Evolutionary conservation across 2,888 invertebrate species (phyloP).

Genomic region (Spodoptera picta): DNA sequence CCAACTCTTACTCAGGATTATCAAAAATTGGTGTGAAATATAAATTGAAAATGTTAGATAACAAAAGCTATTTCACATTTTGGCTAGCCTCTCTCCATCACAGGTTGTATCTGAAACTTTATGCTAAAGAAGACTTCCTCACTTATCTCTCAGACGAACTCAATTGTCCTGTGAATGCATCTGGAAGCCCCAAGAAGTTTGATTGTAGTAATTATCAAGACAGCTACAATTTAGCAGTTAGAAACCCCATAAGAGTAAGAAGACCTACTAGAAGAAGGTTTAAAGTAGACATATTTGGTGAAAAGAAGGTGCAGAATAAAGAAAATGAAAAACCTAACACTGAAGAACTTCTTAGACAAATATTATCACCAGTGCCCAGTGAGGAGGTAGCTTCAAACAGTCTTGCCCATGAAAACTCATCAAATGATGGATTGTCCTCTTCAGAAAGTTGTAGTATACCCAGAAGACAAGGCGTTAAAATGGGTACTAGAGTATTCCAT

Average conservation of each 20-base stretch:
- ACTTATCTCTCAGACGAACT: slow-evolving; percentile 90
- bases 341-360: slow-evolving; percentile 78
- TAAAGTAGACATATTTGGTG: slow-evolving; percentile 83
- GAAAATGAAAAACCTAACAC: slow-evolving; percentile 91
- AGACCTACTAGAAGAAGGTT: slow-evolving; percentile 86
- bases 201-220: slow-evolving; percentile 86
- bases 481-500: slow-evolving; percentile 92
- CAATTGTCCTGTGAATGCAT: slow-evolving; percentile 84
- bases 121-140: slow-evolving; percentile 92
- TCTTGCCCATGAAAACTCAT: slow-evolving; percentile 74
- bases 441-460: slow-evolving; percentile 86
- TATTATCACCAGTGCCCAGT: slow-evolving; percentile 75
- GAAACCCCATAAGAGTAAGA: slow-evolving; percentile 77
- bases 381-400: slow-evolving; percentile 68
- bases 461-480: slow-evolving; percentile 91
- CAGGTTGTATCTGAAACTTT: slow-evolving; percentile 92
- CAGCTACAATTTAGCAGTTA: slow-evolving; percentile 85
- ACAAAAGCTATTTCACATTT: slow-evolving; percentile 93
- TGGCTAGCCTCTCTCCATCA: slow-evolving; percentile 94
- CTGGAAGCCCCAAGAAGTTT: slow-evolving; percentile 68
- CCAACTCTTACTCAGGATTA: slow-evolving; percentile 85
- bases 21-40: slow-evolving; percentile 90
- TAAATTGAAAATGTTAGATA: slow-evolving; percentile 92
- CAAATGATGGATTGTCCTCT: slow-evolving; percentile 84
- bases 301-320: slow-evolving; percentile 90